These are phyloP conservation scores for Biston betularia DNA, from an alignment of 2,888 invertebrate genomes.

Conservation along the genomic window DNA sequence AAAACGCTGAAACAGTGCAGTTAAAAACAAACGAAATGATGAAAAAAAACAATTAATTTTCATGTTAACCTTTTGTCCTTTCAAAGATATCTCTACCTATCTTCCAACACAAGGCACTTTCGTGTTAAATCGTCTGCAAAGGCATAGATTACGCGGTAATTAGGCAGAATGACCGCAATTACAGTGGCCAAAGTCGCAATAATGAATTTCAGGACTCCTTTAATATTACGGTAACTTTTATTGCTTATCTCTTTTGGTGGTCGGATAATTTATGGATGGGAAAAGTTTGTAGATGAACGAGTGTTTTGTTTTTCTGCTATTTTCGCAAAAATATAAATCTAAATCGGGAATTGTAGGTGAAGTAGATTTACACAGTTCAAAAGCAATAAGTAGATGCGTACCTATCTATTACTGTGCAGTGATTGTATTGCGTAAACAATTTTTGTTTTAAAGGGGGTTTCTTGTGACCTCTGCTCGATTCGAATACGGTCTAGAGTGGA, in stretches of 20 bases:
- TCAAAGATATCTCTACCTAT: conserved; percentile 27
- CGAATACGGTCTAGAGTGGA: too few species aligned
- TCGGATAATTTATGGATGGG: conserved; percentile 36
- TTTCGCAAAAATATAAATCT: not conserved
- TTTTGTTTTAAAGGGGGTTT: too few species aligned
- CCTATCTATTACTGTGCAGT: too few species aligned
- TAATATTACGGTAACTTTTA: conserved; percentile 39
- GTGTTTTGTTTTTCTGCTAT: conserved; percentile 9
- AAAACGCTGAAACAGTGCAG: not conserved
- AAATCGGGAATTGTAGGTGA: not conserved
- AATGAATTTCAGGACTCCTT: conserved; percentile 35
- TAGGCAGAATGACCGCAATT: conserved; percentile 44
- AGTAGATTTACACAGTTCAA: too few species aligned
- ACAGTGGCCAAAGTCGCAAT: conserved; percentile 35
- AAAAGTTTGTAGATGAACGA: conserved; percentile 23
- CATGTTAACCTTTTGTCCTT: conserved; percentile 31
- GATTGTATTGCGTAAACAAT: too few species aligned
- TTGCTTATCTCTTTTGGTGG: conserved; percentile 39
- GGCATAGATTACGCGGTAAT: conserved; percentile 42
- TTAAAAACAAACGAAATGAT: not conserved
- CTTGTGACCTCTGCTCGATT: too few species aligned
- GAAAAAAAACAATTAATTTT: conserved; percentile 34
- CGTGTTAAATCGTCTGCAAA: conserved; percentile 40
- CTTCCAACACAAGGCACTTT: conserved; percentile 32
- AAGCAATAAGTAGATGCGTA: too few species aligned